Evolutionary conservation across 2,113 vertebrate species (phyloP).

Genomic region (Dicentrarchus labrax): DNA sequence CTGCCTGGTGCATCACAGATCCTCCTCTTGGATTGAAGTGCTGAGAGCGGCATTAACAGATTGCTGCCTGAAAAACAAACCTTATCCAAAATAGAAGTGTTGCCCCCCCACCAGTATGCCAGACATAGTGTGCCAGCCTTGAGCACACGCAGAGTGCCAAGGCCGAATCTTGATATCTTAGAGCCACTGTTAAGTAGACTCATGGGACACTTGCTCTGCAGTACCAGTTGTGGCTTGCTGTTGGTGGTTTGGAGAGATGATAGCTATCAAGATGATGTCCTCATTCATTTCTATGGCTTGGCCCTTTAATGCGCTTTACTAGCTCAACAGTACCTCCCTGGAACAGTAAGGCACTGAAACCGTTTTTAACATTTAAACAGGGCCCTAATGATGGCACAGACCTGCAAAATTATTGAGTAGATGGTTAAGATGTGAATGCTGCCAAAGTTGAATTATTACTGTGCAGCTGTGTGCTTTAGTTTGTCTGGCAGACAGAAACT

Average conservation of each 20-base stretch:
- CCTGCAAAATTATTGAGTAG: slow-evolving; percentile 44
- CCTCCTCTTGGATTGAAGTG: slow-evolving; percentile 44
- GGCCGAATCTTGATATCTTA: slow-evolving; percentile 68
- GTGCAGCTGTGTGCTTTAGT: slow-evolving; percentile 54
- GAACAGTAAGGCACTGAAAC: not conserved
- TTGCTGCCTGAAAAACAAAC: slow-evolving; percentile 78
- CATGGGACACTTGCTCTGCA: slow-evolving; percentile 35
- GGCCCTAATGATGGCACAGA: slow-evolving; percentile 24
- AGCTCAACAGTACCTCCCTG: not conserved
- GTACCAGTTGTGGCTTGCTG: slow-evolving; percentile 47
- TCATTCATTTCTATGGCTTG: slow-evolving; percentile 35
- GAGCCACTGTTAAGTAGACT: slow-evolving; percentile 52
- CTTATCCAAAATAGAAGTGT: slow-evolving; percentile 84
- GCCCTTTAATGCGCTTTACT: slow-evolving; percentile 20
- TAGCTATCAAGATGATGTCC: slow-evolving; percentile 29
- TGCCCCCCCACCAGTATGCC: slow-evolving; percentile 56
- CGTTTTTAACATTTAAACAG: slow-evolving; percentile 51
- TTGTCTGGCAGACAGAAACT: slow-evolving; percentile 66
- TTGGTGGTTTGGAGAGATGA: slow-evolving; percentile 42
- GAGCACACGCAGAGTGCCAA: slow-evolving; percentile 52
- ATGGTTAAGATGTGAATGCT: slow-evolving; percentile 31
- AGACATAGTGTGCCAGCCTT: slow-evolving; percentile 56
- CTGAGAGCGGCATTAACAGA: slow-evolving; percentile 74
- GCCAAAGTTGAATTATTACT: slow-evolving; percentile 54
- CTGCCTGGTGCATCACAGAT: slow-evolving; percentile 45